phyloP scores from a whole-genome alignment of 1,140 invertebrate genomes.

The Zaprionus tsacasi region DNA sequence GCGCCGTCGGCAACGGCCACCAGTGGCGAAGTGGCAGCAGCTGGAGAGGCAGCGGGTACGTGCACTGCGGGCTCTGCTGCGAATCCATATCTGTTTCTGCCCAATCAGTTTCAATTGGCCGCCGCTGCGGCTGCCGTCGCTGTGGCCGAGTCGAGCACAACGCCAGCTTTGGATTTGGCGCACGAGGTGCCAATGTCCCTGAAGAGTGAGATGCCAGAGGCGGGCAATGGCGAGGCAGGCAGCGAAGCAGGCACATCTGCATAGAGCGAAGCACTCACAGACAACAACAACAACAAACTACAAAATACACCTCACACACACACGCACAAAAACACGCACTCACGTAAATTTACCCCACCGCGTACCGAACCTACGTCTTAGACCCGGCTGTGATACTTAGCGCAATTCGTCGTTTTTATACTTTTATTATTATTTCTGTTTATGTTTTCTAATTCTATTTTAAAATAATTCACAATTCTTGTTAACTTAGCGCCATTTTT shows the following conservation, averaged over 20 bases:
- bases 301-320: constrained; percentile 21
- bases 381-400: constrained; percentile 82
- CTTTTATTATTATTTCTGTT: constrained; percentile 52
- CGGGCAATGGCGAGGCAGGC: constrained; percentile 51
- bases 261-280: constrained; percentile 28
- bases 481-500: constrained; percentile 46
- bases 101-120: constrained; percentile 82
- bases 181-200: constrained; percentile 50
- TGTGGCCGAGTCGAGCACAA: constrained; percentile 55
- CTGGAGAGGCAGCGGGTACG: constrained; percentile 15
- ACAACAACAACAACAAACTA: constrained; percentile 7
- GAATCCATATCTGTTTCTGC: constrained; percentile 78
- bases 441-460: constrained; percentile 60
- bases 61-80: constrained; percentile 14
- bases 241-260: constrained; percentile 36
- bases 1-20: constrained; percentile 60
- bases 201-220: constrained; percentile 49
- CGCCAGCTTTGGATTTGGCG: constrained; percentile 48
- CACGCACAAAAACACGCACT: constrained; percentile 16
- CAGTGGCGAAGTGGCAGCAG: constrained; percentile 40
- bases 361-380: constrained; percentile 69
- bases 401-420: constrained; percentile 67
- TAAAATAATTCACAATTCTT: constrained; percentile 36
- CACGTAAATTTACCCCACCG: constrained; percentile 52
- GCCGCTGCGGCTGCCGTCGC: constrained; percentile 73